Evolutionary conservation across 1,140 invertebrate genomes (phyloP).

Genomic region (Rhyzopertha dominica): DNA sequence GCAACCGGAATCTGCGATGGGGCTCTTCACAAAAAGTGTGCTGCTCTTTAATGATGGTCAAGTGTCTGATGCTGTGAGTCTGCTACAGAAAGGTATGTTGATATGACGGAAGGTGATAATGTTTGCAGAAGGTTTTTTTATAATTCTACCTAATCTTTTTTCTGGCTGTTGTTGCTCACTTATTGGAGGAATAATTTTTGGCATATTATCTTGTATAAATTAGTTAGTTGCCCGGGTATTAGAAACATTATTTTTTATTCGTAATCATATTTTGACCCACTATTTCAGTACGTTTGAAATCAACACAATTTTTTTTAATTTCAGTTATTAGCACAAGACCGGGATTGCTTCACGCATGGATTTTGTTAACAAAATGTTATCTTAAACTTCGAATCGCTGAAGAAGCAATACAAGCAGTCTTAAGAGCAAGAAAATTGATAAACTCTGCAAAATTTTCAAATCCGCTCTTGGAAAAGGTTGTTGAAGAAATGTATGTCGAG

Average conservation of each 20-base stretch:
- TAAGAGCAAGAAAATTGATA: constrained; percentile 43
- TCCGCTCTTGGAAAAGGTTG: constrained; percentile 25
- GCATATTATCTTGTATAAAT: too few species aligned
- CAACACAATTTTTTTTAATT: too few species aligned
- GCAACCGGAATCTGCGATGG: constrained; percentile 55
- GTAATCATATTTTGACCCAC: neutral
- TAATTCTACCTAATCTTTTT: too few species aligned
- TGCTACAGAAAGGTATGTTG: constrained; percentile 42
- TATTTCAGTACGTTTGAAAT: constrained; percentile 33
- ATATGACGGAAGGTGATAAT: too few species aligned
- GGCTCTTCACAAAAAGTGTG: constrained; percentile 56
- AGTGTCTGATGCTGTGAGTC: constrained; percentile 52
- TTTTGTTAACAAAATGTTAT: constrained; percentile 50
- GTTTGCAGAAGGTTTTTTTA: too few species aligned
- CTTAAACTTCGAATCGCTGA: constrained; percentile 54
- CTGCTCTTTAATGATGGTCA: constrained; percentile 48
- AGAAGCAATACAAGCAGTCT: constrained; percentile 51
- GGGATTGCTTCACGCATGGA: constrained; percentile 46
- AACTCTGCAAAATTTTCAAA: constrained; percentile 25
- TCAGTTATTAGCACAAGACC: too few species aligned
- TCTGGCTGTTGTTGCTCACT: too few species aligned
- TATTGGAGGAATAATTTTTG: too few species aligned
- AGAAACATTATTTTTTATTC: neutral
- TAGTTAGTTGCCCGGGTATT: too few species aligned
- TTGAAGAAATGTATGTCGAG: constrained; percentile 41